These are phyloP conservation scores for Eulacestoma nigropectus DNA, from an alignment of 2,113 vertebrate species.

Conservation along the genomic window DNA sequence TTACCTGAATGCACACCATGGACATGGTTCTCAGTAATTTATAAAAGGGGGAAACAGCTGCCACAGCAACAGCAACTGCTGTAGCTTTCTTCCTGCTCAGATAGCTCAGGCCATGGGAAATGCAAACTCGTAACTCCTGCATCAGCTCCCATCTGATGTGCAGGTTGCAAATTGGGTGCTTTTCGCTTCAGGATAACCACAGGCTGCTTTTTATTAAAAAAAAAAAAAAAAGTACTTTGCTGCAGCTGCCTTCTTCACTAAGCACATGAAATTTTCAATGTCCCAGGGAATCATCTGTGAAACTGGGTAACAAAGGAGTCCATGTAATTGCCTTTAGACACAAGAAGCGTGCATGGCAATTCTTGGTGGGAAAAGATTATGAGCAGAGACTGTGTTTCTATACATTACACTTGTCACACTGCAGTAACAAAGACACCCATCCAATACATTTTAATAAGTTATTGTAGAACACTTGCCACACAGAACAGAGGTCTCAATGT, in stretches of 20 bases:
- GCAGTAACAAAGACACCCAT: background rate
- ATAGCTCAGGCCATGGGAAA: background rate
- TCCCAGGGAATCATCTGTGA: background rate
- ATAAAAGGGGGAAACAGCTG: background rate
- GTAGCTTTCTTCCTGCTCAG: background rate
- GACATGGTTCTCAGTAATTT: background rate
- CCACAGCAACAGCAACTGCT: background rate
- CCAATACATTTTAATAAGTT: background rate
- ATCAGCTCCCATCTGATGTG: background rate
- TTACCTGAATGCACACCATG: background rate
- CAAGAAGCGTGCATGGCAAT: rapidly evolving
- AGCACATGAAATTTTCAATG: background rate
- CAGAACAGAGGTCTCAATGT: background rate
- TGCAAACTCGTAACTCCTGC: background rate
- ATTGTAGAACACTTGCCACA: background rate
- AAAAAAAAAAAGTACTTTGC: background rate
- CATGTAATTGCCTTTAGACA: background rate
- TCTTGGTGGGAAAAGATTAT: background rate
- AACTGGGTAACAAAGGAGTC: background rate
- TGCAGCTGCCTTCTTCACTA: background rate
- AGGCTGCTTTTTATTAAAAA: background rate
- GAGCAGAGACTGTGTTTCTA: background rate
- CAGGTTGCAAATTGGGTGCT: background rate
- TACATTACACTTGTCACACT: background rate
- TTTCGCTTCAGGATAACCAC: background rate